Evolutionary conservation across 1,140 invertebrate species (phyloP).

Genomic region (Trichoplusia ni): DNA sequence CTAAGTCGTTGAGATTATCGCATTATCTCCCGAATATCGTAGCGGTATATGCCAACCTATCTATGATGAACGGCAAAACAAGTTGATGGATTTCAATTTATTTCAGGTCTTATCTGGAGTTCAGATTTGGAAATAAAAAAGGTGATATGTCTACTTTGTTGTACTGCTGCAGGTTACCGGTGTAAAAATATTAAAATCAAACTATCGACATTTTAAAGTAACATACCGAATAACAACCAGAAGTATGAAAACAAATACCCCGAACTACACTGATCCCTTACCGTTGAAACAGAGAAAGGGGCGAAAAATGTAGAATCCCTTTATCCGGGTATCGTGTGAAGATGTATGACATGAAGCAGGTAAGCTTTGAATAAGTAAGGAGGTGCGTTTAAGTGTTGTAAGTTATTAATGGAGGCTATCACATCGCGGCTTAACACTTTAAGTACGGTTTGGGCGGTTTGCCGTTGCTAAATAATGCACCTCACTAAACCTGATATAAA

Average conservation of each 20-base stretch:
- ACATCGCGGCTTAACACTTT: slow-evolving; percentile 57
- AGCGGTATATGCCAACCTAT: not conserved
- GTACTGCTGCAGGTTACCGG: no score
- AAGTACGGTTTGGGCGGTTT: slow-evolving; percentile 55
- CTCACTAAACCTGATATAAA: slow-evolving; percentile 47
- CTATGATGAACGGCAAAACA: no score
- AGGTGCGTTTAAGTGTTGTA: slow-evolving; percentile 52
- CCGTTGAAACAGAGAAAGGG: no score
- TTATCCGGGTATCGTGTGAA: slow-evolving; percentile 7
- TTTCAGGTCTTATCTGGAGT: no score
- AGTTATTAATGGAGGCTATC: slow-evolving; percentile 62
- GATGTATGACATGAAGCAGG: slow-evolving; percentile 29
- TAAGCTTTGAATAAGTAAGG: slow-evolving; percentile 50
- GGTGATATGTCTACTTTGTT: no score
- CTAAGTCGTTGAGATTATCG: not conserved
- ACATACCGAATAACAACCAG: no score
- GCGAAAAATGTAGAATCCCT: not conserved
- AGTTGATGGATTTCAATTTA: no score
- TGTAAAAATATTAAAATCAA: no score
- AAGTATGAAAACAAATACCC: no score
- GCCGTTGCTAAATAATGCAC: slow-evolving; percentile 53
- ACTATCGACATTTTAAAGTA: no score
- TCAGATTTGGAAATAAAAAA: no score
- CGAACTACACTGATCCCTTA: no score
- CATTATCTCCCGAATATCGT: not conserved